These are phyloP conservation scores for Nesoenas mayeri DNA, from an alignment of 2,113 vertebrate species.

Conservation along the genomic window DNA sequence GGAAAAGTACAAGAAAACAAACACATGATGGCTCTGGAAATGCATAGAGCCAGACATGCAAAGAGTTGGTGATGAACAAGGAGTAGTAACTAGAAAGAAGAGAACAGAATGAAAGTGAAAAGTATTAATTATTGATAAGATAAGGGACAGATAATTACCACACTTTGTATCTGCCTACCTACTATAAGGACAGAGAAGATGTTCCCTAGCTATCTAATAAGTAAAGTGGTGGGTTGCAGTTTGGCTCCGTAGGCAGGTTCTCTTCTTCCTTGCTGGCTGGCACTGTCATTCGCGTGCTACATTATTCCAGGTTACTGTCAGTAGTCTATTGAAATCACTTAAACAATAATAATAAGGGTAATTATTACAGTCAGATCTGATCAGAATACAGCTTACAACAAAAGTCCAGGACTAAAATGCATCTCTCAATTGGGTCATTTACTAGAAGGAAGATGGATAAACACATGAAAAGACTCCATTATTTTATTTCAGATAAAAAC, in stretches of 20 bases:
- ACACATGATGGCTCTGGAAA: neutral
- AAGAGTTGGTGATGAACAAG: neutral
- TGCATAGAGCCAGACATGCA: neutral
- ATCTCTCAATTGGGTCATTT: neutral
- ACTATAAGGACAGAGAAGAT: neutral
- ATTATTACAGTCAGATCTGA: neutral
- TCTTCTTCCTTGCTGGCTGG: slow-evolving; percentile 1
- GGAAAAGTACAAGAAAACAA: neutral
- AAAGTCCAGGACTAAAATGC: neutral
- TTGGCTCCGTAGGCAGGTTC: neutral
- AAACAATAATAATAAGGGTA: neutral
- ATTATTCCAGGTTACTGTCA: neutral
- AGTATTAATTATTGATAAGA: slow-evolving; percentile 52
- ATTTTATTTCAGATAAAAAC: neutral
- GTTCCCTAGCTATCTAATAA: neutral
- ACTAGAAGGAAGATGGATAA: neutral
- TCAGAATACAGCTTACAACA: neutral
- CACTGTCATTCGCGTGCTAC: neutral
- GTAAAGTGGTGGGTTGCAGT: neutral
- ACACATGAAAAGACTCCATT: neutral
- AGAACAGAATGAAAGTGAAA: slow-evolving; percentile 11
- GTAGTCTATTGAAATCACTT: neutral
- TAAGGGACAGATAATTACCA: slow-evolving; percentile 37
- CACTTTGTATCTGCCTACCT: slow-evolving; percentile 29
- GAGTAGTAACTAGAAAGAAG: neutral